Base-by-base conservation (phyloP, 2,113 vertebrate species). In the Gymnarchus niloticus region DNA sequence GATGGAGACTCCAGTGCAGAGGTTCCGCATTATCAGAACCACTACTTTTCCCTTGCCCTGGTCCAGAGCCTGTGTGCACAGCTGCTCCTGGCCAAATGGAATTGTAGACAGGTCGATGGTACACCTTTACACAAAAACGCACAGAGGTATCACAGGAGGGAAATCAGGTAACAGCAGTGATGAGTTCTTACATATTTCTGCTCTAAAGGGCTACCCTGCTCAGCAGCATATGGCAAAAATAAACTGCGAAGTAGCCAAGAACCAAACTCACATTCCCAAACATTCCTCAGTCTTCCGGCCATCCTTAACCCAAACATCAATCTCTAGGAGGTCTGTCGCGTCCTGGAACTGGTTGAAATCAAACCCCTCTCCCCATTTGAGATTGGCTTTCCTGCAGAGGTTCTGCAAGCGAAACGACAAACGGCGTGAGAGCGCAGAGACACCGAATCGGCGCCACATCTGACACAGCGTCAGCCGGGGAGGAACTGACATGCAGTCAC, bases 281-380 rank as follows among this genome's bases (percentile, higher is more conserved):
- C 96, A 95, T 19, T 98, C 98, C 85, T 97, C 95, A 0, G 93
- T 93, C 88, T 98, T 99, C 93, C 96, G 96, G 91, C 95, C 94
- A 92, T 95, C 96, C 91, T 98, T 98, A 91, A 94, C 95, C 94
- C 92, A 96, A 87, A 98, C 94, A 91, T 98, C 97, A 89, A 98
- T 95, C 92, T 99, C 95, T 93, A 99, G 95, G 86, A 95, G 93
- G 90, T 97, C 97, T 93, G 96, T 96, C 92, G 95, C 96, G 93
- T 99, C 97, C 92, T 95, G 96, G 94, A 97, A 99, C 92, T 97
- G 97, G 95, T 97, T 98, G 95, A 99, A 98, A 92, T 99, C 97
- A 95, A 99, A 99, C 93, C 93, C 94, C 92, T 99, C 98, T 93
- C 95, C 97, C 98, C 98, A 99, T 92, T 98, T 97, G 88, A 97